Percentiles rank a stretch among this genome's conserved stretches.
phyloP scores from a whole-genome alignment of 2,888 invertebrate species.

The Luffia ferchaultella region DNA sequence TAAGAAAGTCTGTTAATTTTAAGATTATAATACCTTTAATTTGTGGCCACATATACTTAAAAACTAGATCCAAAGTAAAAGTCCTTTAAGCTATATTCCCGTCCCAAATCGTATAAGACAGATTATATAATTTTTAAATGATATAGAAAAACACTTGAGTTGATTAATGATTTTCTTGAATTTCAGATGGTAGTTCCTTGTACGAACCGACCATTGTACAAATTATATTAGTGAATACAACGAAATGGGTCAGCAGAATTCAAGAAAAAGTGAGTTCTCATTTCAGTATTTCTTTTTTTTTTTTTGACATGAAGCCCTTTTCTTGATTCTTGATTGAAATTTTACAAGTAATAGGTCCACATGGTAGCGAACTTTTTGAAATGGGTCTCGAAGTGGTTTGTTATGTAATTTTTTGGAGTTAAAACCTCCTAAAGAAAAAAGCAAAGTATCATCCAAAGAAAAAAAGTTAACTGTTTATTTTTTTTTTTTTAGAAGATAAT shows the following conservation, averaged over 20 bases:
- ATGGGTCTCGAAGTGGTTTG: background rate
- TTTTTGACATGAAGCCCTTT: background rate
- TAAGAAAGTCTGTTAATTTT: no score
- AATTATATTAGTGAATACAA: constrained; percentile 11
- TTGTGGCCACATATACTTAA: no score
- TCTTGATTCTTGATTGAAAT: background rate
- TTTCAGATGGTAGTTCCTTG: constrained; percentile 45
- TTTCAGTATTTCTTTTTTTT: background rate
- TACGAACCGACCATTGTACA: constrained; percentile 33
- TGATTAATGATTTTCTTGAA: background rate
- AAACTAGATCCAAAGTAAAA: no score
- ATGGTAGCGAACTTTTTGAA: background rate
- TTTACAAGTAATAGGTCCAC: background rate
- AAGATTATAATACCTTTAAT: no score
- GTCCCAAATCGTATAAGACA: background rate
- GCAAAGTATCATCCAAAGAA: background rate
- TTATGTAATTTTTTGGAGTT: background rate
- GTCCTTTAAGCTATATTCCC: no score
- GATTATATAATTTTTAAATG: background rate
- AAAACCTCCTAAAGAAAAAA: background rate
- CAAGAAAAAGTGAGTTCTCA: constrained; percentile 41
- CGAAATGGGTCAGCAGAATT: constrained; percentile 46
- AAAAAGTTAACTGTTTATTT: no score
- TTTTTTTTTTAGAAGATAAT: no score
- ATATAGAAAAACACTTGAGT: constrained; percentile 2